Evolutionary conservation across 2,888 invertebrate genomes (phyloP).

Genomic region (Thymelicus acteon): DNA sequence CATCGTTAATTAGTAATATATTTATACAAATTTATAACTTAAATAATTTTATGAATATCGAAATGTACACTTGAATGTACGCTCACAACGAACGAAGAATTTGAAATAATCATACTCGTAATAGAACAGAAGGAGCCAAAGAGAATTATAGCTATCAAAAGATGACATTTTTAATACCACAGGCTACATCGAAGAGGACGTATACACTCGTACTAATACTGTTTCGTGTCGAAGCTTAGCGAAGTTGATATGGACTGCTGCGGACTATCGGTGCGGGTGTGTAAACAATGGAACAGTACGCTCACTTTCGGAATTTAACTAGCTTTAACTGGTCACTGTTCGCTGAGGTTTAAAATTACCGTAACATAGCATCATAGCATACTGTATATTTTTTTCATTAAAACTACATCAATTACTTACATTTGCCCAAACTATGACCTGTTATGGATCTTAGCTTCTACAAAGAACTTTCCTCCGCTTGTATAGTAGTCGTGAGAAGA

Average conservation of each 20-base stretch:
- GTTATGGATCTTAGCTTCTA: no score
- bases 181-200: conserved; percentile 8
- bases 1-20: no score
- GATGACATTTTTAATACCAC: conserved; percentile 16
- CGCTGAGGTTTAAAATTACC: no score
- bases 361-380: no score
- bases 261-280: not conserved
- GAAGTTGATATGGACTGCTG: not conserved
- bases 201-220: conserved; percentile 3
- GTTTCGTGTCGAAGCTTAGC: conserved; percentile 5
- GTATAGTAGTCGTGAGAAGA: no score
- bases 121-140: not conserved
- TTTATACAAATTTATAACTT: no score
- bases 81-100: not conserved
- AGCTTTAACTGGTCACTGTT: not conserved
- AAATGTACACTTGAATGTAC: no score
- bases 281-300: conserved; percentile 5
- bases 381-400: no score
- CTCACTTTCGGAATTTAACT: not conserved
- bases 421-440: no score
- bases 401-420: no score
- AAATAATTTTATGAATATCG: no score
- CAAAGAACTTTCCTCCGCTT: no score
- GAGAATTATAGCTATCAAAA: conserved; percentile 7
- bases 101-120: not conserved